Base-by-base conservation (phyloP, 2,113 vertebrate genomes). In the Chlorodrepanis virens region DNA sequence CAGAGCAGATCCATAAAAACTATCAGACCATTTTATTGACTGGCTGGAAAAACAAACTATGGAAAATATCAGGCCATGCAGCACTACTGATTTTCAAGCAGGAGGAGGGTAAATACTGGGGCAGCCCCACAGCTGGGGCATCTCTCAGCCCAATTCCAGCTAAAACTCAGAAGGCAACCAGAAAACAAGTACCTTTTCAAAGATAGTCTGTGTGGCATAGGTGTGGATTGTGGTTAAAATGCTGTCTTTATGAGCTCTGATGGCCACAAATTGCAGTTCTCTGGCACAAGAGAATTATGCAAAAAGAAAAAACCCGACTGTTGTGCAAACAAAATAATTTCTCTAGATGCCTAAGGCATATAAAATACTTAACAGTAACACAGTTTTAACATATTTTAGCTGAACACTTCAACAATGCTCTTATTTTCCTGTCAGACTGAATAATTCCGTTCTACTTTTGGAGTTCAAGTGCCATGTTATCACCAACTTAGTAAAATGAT, bases 261-360 rank as follows among this genome's bases (percentile, higher is more conserved):
- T 24, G 15, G 40, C 24, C 35, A 57, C 31, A 94, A 68, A 42
- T 28, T 25, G 50, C 33, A 81, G 14, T 45, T 69, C 29, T 63
- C 47, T 67, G n/a, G 24, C 37, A 57, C 14, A 77, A 42, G 1
- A 67, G 11, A 75, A 59, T 54, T 54, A 78, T 9, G 11, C 0
- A 2, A n/a, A 74, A 72, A 6, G 10, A 42, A 57, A 67, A 50
- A n/a, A 28, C 3, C 27, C 0, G 3, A 12, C 2, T 18, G 14
- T 54, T 53, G 3, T 20, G 5, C 4, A 89, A 81, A 70, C 8
- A 56, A 64, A 60, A 50, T 14, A 42, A 68, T 35, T 68, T 75
- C 49, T 78, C 21, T 33, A 33, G 31, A n/a, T 31, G 53, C n/a
- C n/a, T 22, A 56, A 78, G 12, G 29, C 47, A 69, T 11, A 47